A percentile compares a stretch with the other conserved stretches of the same genome.
phyloP scores from a whole-genome alignment of 2,888 invertebrate species.

The Homarus gammarus region DNA sequence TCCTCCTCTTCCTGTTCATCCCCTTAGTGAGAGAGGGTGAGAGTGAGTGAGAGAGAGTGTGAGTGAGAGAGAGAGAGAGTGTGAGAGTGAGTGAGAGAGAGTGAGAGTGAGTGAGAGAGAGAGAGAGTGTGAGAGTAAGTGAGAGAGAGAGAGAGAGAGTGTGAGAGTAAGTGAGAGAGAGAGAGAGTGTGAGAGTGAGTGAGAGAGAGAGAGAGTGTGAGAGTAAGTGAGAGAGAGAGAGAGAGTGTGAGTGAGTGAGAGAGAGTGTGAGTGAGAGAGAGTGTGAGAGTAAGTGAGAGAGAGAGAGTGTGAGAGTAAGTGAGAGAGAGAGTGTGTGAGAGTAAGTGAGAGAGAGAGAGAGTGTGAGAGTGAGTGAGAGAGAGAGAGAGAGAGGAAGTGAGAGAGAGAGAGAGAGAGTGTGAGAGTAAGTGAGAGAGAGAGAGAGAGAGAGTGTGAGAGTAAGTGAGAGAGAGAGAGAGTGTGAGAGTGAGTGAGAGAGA shows the following conservation, averaged over 20 bases:
- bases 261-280: background rate
- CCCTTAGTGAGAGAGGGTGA: background rate
- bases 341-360: constrained; percentile 23
- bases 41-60: background rate
- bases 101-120: background rate
- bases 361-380: constrained; percentile 29
- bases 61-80: background rate
- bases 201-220: too few relatives aligned
- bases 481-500: constrained; percentile 19
- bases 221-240: constrained; percentile 14
- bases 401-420: constrained; percentile 8
- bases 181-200: too few relatives aligned
- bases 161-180: too few relatives aligned
- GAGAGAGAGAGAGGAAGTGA: constrained; percentile 31
- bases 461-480: background rate
- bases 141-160: too few relatives aligned
- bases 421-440: background rate
- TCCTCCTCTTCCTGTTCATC: too few relatives aligned
- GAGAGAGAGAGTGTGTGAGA: constrained; percentile 25
- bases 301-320: background rate
- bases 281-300: constrained; percentile 9
- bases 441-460: background rate
- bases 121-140: background rate
- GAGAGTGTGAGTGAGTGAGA: background rate
- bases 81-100: background rate